A percentile compares a stretch with the other conserved stretches of the same genome.
These are phyloP conservation scores for Scotopteryx bipunctaria DNA, from an alignment of 2,888 invertebrate genomes.

Conservation along the genomic window DNA sequence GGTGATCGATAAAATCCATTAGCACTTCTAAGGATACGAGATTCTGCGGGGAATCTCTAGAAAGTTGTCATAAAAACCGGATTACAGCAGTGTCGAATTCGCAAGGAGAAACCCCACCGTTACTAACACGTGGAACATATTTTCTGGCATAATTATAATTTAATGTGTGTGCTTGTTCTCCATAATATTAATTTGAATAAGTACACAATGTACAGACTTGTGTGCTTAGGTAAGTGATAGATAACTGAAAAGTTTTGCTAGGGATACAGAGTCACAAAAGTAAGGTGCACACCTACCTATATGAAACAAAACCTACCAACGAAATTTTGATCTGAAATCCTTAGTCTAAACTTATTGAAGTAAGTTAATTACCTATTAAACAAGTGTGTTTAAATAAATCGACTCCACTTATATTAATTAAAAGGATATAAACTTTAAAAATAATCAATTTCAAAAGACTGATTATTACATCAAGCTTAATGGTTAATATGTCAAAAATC, in stretches of 20 bases:
- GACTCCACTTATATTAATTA: slow-evolving; percentile 8
- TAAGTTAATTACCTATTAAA: background rate
- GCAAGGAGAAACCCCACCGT: slow-evolving; percentile 56
- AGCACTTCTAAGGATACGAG: slow-evolving; percentile 72
- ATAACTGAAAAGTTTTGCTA: no score
- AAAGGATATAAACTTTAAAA: slow-evolving; percentile 16
- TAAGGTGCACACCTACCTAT: no score
- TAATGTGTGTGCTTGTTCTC: slow-evolving; percentile 35
- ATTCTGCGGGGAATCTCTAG: slow-evolving; percentile 70
- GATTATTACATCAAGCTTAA: slow-evolving; percentile 27
- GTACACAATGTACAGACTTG: no score
- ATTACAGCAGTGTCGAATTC: slow-evolving; percentile 63
- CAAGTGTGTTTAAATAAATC: background rate
- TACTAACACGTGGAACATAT: slow-evolving; percentile 38
- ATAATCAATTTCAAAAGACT: slow-evolving; percentile 22
- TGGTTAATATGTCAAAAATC: slow-evolving; percentile 19
- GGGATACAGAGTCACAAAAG: no score
- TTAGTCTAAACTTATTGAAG: no score
- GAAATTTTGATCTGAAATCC: no score
- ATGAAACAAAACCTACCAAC: no score
- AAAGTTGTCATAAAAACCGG: slow-evolving; percentile 73
- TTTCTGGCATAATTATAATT: slow-evolving; percentile 1
- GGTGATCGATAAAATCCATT: slow-evolving; percentile 60
- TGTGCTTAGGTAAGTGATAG: no score
- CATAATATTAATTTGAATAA: slow-evolving; percentile 36